These are phyloP conservation scores for Holothuria scabra DNA, from an alignment of 53 echinoderm and acorn worm species.

Conservation along the genomic window DNA sequence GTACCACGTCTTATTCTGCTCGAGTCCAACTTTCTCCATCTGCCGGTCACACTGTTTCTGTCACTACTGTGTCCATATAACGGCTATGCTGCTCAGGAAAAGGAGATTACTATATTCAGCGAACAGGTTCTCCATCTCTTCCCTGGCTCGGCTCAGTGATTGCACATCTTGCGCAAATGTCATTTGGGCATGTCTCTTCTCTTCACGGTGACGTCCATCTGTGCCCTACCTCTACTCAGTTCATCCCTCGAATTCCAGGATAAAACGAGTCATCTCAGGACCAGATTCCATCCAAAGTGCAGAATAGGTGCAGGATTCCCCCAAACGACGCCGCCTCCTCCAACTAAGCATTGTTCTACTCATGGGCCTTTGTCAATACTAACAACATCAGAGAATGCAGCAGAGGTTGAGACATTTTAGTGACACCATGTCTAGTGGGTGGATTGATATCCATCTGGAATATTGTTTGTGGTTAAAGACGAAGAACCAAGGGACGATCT, in stretches of 20 bases:
- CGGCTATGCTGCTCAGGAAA: conserved; percentile 47
- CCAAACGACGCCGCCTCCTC: too few relatives aligned
- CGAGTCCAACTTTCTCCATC: too few relatives aligned
- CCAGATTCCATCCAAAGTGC: conserved; percentile 55
- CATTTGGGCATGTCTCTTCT: conserved; percentile 34
- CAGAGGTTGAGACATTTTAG: too few relatives aligned
- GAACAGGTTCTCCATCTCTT: too few relatives aligned
- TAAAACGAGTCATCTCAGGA: conserved; percentile 42
- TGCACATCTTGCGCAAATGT: conserved; percentile 45
- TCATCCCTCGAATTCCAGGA: conserved; percentile 41
- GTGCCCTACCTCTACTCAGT: neutral
- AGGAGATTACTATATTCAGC: conserved; percentile 45
- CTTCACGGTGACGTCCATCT: conserved; percentile 55
- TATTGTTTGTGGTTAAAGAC: conserved; percentile 35
- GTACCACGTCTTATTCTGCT: conserved; percentile 7
- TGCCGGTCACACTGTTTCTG: conserved; percentile 22
- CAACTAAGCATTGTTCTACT: conserved; percentile 55
- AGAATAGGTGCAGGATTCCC: neutral
- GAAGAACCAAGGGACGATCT: conserved; percentile 54
- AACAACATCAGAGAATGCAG: conserved; percentile 40
- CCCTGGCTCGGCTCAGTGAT: conserved; percentile 25
- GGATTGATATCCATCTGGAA: conserved; percentile 46
- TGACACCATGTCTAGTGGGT: conserved; percentile 38
- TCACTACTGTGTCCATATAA: conserved; percentile 13
- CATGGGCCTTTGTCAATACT: conserved; percentile 59